Conservation (phyloP, 2,888 invertebrate species). For the Tachystola acroxantha region DNA sequence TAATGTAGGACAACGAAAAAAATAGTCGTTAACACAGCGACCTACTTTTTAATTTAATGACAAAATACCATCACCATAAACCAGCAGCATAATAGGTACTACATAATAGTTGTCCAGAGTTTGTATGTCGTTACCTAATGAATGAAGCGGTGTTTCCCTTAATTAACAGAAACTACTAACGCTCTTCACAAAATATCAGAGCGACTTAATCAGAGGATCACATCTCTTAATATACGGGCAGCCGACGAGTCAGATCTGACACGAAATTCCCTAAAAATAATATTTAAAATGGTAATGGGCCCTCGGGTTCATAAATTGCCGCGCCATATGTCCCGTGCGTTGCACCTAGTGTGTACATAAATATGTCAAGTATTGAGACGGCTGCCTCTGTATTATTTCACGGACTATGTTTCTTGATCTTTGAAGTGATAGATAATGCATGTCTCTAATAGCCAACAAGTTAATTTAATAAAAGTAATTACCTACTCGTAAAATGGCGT, state of each 20-base stretch:
- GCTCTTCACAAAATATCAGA: conserved; percentile 56
- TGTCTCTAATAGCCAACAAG: conserved; percentile 4
- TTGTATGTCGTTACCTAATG: conserved; percentile 22
- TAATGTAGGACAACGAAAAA: conserved; percentile 2
- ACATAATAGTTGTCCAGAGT: conserved; percentile 1
- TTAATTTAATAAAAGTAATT: conserved; percentile 6
- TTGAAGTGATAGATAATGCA: conserved; percentile 20
- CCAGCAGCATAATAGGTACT: conserved; percentile 2
- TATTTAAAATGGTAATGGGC: conserved; percentile 79
- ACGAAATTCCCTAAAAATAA: conserved; percentile 79
- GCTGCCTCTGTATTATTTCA: conserved; percentile 51
- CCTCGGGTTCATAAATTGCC: conserved; percentile 74
- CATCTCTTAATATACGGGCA: conserved; percentile 73
- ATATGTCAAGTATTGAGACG: conserved; percentile 75
- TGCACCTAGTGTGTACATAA: conserved; percentile 76
- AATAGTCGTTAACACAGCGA: conserved; percentile 5
- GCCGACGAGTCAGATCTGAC: conserved; percentile 76
- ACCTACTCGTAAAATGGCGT: too few species aligned
- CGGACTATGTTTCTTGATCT: conserved; percentile 45
- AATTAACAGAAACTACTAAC: conserved; percentile 67
- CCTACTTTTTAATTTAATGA: conserved; percentile 3
- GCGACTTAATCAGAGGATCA: conserved; percentile 73
- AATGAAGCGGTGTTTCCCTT: conserved; percentile 41
- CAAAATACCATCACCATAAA: conserved; percentile 5
- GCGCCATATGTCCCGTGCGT: conserved; percentile 71